phyloP scores from a whole-genome alignment of 2,113 vertebrate genomes.

The Circaetus gallicus region DNA sequence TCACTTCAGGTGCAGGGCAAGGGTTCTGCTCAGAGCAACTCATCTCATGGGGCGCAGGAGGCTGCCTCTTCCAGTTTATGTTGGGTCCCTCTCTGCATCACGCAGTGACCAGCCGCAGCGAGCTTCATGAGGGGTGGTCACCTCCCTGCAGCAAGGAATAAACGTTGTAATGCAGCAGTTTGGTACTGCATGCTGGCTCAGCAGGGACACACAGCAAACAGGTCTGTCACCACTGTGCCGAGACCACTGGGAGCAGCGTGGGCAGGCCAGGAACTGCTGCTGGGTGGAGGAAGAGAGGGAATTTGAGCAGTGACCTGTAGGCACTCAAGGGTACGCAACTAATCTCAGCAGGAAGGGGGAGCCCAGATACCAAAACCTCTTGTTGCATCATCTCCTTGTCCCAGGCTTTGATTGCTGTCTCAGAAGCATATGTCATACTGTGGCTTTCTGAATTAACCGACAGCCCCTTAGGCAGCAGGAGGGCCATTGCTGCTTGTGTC shows the following conservation, averaged over 20 bases:
- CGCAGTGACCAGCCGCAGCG: not conserved
- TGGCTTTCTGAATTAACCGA: not conserved
- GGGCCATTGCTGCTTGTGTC: not conserved
- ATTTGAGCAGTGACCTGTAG: not conserved
- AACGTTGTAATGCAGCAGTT: not conserved
- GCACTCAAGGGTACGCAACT: not conserved
- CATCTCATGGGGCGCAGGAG: not conserved
- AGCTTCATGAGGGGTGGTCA: not conserved
- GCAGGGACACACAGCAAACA: not conserved
- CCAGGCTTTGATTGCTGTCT: not conserved
- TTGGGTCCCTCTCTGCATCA: not conserved
- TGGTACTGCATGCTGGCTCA: not conserved
- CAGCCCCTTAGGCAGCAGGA: not conserved
- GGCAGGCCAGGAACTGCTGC: not conserved
- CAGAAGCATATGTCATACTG: not conserved
- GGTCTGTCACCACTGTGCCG: not conserved
- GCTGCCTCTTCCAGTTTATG: not conserved
- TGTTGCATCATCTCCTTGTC: not conserved
- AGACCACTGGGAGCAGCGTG: not conserved
- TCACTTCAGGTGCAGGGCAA: not conserved
- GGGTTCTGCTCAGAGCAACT: not conserved
- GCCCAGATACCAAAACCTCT: not conserved
- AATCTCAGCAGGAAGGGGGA: not conserved
- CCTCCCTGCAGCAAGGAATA: not conserved
- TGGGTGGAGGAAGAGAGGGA: not conserved